Conservation (phyloP, 2,797 vertebrate species). For the Pangasius macronema region DNA sequence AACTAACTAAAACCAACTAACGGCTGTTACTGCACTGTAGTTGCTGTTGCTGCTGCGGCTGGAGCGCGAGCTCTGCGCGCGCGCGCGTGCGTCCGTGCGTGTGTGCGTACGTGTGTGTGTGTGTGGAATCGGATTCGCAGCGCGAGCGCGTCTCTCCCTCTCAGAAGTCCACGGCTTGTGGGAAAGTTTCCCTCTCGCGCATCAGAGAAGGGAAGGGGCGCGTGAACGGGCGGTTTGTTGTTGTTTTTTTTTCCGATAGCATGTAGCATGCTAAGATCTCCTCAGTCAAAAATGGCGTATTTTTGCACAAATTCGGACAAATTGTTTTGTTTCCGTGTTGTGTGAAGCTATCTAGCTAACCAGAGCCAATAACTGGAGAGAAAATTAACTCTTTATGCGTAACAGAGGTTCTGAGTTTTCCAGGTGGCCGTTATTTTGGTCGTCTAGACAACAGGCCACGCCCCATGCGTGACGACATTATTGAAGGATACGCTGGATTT, state of each 20-base stretch:
- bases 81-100: no score
- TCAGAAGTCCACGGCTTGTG: neutral
- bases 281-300: neutral
- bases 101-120: neutral
- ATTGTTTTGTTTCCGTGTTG: neutral
- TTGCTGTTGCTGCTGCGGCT: neutral
- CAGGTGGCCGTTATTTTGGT: neutral
- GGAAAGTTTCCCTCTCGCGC: slow-evolving; percentile 15
- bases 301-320: neutral
- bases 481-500: neutral
- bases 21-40: neutral
- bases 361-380: neutral
- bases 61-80: neutral
- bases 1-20: neutral
- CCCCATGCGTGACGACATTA: neutral
- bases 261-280: neutral
- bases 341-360: neutral
- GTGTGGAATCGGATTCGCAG: neutral
- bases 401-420: neutral
- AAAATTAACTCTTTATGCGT: neutral
- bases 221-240: neutral
- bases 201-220: neutral
- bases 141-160: slow-evolving; percentile 12
- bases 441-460: neutral
- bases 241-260: neutral